A percentile compares a stretch with the other conserved stretches of the same genome.
Conservation (phyloP, 2,888 invertebrate species). For the Phaonia tiefii region DNA sequence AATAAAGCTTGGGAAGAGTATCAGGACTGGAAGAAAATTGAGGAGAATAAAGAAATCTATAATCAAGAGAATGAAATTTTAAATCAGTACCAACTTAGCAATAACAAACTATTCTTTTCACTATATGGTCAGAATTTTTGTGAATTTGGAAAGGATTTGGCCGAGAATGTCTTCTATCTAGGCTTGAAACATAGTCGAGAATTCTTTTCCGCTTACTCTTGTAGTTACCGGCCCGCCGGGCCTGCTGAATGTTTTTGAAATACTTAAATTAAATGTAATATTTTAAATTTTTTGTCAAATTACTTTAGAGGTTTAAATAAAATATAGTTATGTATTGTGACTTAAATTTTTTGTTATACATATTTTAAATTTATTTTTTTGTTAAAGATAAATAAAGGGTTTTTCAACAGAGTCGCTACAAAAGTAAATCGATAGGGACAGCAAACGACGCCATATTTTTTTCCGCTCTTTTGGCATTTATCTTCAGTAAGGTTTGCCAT, state of each 20-base stretch:
- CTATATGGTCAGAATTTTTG: conserved; percentile 79
- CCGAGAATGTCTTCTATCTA: conserved; percentile 77
- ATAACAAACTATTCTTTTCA: conserved; percentile 76
- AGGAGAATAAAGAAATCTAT: conserved; percentile 70
- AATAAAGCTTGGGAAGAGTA: conserved; percentile 76
- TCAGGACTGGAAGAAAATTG: conserved; percentile 71
- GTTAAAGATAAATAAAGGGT: too few relatives aligned
- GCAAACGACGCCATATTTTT: too few relatives aligned
- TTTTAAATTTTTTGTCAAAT: too few relatives aligned
- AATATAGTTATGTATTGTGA: too few relatives aligned
- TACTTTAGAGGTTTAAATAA: too few relatives aligned
- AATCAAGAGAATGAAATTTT: conserved; percentile 76
- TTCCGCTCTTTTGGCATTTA: too few relatives aligned
- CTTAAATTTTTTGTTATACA: too few relatives aligned
- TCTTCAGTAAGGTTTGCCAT: too few relatives aligned
- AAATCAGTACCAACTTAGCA: conserved; percentile 72
- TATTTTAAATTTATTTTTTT: too few relatives aligned
- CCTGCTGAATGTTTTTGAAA: conserved; percentile 32
- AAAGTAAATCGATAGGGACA: too few relatives aligned
- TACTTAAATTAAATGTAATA: too few relatives aligned
- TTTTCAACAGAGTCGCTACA: too few relatives aligned
- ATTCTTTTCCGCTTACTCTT: conserved; percentile 74
- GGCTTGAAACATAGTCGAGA: conserved; percentile 76
- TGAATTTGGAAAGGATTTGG: conserved; percentile 77
- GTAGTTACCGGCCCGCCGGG: conserved; percentile 72